Conservation (phyloP, 2,113 vertebrate genomes). For the Gopherus flavomarginatus region DNA sequence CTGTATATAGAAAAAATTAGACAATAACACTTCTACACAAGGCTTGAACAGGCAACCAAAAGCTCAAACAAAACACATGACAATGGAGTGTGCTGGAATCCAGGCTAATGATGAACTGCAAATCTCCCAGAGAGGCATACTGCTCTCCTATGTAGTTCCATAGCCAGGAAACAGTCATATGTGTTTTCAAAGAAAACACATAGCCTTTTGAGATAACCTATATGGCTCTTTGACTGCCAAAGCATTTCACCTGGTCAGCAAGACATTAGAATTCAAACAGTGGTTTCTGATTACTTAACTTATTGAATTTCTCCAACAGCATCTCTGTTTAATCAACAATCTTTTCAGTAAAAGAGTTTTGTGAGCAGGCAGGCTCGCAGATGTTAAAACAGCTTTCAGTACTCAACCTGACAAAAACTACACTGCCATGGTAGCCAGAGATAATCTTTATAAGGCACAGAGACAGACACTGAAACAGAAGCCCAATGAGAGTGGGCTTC, state of each 20-base stretch:
- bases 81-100: neutral
- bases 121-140: neutral
- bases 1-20: neutral
- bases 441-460: neutral
- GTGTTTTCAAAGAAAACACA: neutral
- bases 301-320: neutral
- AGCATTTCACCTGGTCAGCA: neutral
- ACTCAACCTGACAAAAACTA: neutral
- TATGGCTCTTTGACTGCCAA: neutral
- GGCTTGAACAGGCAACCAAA: neutral
- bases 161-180: neutral
- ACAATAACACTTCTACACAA: neutral
- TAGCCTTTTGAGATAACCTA: fast-evolving
- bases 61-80: neutral
- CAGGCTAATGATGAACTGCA: neutral
- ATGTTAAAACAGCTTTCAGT: neutral
- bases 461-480: neutral
- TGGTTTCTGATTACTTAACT: neutral
- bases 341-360: neutral
- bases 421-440: fast-evolving
- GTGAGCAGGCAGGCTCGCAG: neutral
- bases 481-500: neutral
- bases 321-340: neutral
- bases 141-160: neutral
- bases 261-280: neutral